Evolutionary conservation across 2,113 vertebrate species (phyloP).

Genomic region (Trinectes maculatus): DNA sequence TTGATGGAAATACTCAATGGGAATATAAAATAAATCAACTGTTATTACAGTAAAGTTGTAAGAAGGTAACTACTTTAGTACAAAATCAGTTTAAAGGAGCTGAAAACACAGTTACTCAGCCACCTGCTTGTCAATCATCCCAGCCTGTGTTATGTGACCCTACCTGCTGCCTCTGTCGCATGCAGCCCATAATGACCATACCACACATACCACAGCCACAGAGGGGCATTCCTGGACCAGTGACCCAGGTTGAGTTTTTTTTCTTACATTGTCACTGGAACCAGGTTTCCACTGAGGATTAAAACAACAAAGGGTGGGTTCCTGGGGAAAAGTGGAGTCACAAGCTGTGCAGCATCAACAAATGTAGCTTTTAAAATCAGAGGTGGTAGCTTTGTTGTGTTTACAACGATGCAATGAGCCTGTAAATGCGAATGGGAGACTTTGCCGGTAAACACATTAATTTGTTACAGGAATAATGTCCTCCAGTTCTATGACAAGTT

Average conservation of each 20-base stretch:
- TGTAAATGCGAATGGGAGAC: no score
- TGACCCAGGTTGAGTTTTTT: slow-evolving; percentile 62
- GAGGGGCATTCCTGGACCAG: slow-evolving; percentile 72
- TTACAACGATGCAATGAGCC: no score
- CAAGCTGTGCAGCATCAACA: slow-evolving; percentile 10
- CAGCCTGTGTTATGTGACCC: slow-evolving; percentile 37
- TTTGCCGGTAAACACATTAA: no score
- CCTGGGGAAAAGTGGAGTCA: slow-evolving; percentile 7
- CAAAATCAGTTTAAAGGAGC: slow-evolving; percentile 14
- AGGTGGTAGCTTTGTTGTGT: no score
- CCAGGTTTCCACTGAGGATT: slow-evolving; percentile 37
- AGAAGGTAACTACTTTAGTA: background rate
- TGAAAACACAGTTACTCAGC: slow-evolving; percentile 37
- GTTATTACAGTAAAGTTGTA: background rate
- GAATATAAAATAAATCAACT: background rate
- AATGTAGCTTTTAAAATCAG: no score
- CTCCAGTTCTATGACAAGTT: no score
- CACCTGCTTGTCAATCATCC: slow-evolving; percentile 74
- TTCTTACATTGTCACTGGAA: slow-evolving; percentile 49
- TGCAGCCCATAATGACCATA: slow-evolving; percentile 63
- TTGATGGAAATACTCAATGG: background rate
- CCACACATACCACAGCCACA: slow-evolving; percentile 68
- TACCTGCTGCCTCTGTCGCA: slow-evolving; percentile 68
- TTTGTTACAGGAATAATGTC: no score
- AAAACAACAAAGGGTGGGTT: slow-evolving; percentile 36